phyloP scores from a whole-genome alignment of 2,113 vertebrate species.

The Xenus cinereus region DNA sequence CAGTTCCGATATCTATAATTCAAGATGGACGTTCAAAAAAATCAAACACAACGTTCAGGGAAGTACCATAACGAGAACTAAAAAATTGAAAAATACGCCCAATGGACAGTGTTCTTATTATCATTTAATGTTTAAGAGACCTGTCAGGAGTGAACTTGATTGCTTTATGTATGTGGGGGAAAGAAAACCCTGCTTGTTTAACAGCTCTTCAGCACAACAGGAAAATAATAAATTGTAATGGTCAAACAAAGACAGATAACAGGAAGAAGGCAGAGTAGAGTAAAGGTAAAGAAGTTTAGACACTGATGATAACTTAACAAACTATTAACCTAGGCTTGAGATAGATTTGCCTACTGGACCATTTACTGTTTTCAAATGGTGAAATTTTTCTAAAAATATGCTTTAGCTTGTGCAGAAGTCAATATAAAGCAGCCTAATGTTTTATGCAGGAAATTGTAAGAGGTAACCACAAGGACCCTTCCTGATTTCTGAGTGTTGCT shows the following conservation, averaged over 20 bases:
- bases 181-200: rapidly evolving
- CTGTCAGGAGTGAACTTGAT: not conserved
- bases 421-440: not conserved
- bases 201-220: not conserved
- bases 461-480: not conserved
- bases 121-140: not conserved
- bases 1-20: not conserved
- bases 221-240: not conserved
- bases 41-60: not conserved
- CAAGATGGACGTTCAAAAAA: not conserved
- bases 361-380: not conserved
- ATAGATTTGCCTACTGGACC: not conserved
- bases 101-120: not conserved
- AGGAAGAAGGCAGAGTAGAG: not conserved
- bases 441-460: not conserved
- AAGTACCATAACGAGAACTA: not conserved
- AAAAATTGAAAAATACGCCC: not conserved
- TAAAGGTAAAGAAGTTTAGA: not conserved
- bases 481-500: not conserved
- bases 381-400: not conserved
- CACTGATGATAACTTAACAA: not conserved
- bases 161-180: rapidly evolving
- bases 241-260: not conserved
- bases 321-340: not conserved
- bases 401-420: not conserved